These are phyloP conservation scores for Geotrypetes seraphini DNA, from an alignment of 2,797 vertebrate genomes.

Conservation along the genomic window DNA sequence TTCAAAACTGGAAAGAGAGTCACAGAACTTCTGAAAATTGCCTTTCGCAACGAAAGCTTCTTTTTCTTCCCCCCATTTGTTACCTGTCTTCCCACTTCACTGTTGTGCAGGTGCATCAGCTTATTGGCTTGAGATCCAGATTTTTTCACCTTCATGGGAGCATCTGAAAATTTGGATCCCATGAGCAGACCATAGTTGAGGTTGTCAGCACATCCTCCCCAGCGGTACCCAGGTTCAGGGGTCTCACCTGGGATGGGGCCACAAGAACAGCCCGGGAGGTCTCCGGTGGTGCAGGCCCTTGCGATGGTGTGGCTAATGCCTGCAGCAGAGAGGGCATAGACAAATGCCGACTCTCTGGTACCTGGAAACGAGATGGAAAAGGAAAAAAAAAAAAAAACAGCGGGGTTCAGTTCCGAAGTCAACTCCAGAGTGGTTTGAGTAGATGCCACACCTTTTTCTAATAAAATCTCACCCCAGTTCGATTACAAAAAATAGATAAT, in stretches of 20 bases:
- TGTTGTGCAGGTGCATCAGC: slow-evolving; percentile 99
- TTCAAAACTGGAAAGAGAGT: too few species aligned
- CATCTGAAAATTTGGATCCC: slow-evolving; percentile 97
- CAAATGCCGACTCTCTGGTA: slow-evolving; percentile 90
- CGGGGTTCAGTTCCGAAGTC: too few species aligned
- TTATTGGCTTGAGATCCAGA: slow-evolving; percentile 90
- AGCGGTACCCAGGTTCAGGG: slow-evolving; percentile 91
- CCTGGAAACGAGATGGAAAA: slow-evolving; percentile 69
- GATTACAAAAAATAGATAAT: too few species aligned
- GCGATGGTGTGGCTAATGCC: slow-evolving; percentile 95
- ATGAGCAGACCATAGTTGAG: slow-evolving; percentile 91
- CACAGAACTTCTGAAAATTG: too few species aligned
- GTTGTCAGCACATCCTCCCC: slow-evolving; percentile 97
- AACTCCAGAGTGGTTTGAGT: too few species aligned
- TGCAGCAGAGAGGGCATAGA: slow-evolving; percentile 90
- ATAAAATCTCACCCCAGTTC: too few species aligned
- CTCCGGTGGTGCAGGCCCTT: slow-evolving; percentile 86
- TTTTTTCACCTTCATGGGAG: slow-evolving; percentile 96
- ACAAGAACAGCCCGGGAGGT: slow-evolving; percentile 86
- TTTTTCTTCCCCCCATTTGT: too few species aligned
- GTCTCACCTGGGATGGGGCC: slow-evolving; percentile 86
- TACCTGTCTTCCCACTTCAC: slow-evolving; percentile 97
- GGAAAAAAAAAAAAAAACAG: too few species aligned
- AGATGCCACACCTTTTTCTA: too few species aligned
- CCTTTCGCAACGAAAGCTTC: too few species aligned